A percentile compares a stretch with the other conserved stretches of the same genome.
These are phyloP conservation scores for Centroberyx gerrardi DNA, from an alignment of 2,797 vertebrate genomes.

Conservation along the genomic window DNA sequence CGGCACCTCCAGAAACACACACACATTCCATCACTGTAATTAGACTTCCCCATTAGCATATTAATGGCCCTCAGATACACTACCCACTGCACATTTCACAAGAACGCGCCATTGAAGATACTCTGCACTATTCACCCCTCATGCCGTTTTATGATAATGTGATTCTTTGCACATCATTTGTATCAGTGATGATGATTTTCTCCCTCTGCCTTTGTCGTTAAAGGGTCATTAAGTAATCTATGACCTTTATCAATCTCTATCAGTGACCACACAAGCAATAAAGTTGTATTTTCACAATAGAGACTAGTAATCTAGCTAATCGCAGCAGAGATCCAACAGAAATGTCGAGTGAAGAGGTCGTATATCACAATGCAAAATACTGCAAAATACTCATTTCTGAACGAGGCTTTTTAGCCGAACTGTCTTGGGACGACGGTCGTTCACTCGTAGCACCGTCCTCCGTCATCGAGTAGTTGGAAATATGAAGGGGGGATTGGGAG, in stretches of 20 bases:
- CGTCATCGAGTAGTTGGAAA: too few species aligned
- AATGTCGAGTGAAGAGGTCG: background rate
- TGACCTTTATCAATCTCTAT: conserved; percentile 50
- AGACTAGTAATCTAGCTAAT: background rate
- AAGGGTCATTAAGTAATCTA: conserved; percentile 53
- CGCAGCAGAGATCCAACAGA: too few species aligned
- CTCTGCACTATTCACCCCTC: conserved; percentile 43
- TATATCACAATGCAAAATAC: background rate
- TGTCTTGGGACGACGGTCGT: conserved; percentile 14
- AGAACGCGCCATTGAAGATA: background rate
- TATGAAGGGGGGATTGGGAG: background rate
- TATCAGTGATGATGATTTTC: conserved; percentile 29
- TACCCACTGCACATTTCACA: conserved; percentile 48
- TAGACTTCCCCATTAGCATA: conserved; percentile 27
- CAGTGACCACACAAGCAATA: conserved; percentile 9
- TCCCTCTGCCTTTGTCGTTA: conserved; percentile 49
- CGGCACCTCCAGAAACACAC: conserved; percentile 5
- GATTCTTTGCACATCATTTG: conserved; percentile 30
- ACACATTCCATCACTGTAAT: background rate
- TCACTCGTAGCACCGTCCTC: too few species aligned
- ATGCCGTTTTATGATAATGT: conserved; percentile 46
- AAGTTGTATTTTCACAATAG: background rate
- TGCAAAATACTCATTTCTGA: background rate
- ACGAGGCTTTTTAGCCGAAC: background rate
- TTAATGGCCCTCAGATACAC: conserved; percentile 22